Percentiles rank a stretch among this genome's conserved stretches.
phyloP scores from a whole-genome alignment of 1,140 invertebrate species.

The Dinoponera quadriceps region DNA sequence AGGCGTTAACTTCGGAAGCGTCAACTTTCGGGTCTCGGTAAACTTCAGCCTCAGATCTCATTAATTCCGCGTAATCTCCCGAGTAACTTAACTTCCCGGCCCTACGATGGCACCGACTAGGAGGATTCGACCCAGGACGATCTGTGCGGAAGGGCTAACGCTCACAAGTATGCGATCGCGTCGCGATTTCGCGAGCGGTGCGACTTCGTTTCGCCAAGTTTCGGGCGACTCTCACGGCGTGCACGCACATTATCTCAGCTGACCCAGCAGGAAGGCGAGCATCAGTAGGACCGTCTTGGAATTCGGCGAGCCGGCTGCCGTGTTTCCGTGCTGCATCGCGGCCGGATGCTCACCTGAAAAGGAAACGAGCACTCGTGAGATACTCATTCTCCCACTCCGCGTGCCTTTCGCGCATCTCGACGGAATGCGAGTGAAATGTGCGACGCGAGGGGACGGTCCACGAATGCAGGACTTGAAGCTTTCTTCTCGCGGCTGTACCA shows the following conservation, averaged over 20 bases:
- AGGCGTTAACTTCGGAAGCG: background rate
- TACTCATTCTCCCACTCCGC: background rate
- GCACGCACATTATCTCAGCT: constrained; percentile 84
- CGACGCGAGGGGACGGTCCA: too few relatives aligned
- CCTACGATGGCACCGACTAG: constrained; percentile 6
- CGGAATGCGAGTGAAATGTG: too few relatives aligned
- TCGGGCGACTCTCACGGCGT: constrained; percentile 35
- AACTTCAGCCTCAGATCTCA: background rate
- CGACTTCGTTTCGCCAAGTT: constrained; percentile 25
- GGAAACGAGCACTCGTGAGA: constrained; percentile 70
- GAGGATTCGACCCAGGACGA: background rate
- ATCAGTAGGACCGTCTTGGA: constrained; percentile 82
- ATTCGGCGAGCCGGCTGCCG: constrained; percentile 82
- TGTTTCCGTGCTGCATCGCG: constrained; percentile 93
- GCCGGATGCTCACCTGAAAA: constrained; percentile 93
- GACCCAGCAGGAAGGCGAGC: constrained; percentile 82
- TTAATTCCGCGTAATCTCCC: background rate
- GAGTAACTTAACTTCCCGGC: constrained; percentile 7
- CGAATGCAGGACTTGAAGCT: too few relatives aligned
- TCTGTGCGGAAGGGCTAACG: constrained; percentile 47
- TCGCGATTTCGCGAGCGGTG: constrained; percentile 11
- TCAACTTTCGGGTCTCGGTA: background rate
- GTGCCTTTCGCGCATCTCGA: too few relatives aligned
- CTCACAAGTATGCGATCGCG: constrained; percentile 14
- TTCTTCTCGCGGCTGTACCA: too few relatives aligned